Base-by-base conservation (phyloP, 2,888 invertebrate species). In the Phasia obesa region DNA sequence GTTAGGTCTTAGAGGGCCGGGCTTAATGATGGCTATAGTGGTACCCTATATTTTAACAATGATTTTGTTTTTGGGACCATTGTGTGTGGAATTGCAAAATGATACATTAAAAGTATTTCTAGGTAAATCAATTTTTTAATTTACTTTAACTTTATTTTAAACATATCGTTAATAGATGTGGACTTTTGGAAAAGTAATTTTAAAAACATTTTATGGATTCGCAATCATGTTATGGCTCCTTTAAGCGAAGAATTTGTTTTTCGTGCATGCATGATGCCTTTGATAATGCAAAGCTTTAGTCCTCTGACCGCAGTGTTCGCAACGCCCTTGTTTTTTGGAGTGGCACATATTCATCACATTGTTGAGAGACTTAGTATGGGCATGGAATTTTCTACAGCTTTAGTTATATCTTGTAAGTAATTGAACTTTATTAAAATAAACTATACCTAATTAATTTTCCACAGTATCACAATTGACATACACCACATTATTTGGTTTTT, bases 191-290 rank as follows among this genome's bases (percentile, higher is more conserved):
- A 94, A 73, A 93, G 93, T 73, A 95, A 94, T 86, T 92, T 95
- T 81, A 93, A 93, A 86, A 96, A 96, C 87, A 92, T 96, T 70
- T 94, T 96, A 35, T 98, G 97, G 97, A 93, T 97, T 87, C 93
- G 98, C 81, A 97, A 97, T 90, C 96, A 97, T 88, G 91, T 98
- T 31, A 96, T 98, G 87, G 98, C 98, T 0, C 99, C 98, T 0
- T 90, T 98, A 65, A 97, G 98, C 76, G 99, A 99, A 91, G 99
- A 99, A 91, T 97, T 98, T 93, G 97, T 97, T 7, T 99, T 97
- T 92, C 93, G 99, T 85, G 97, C 98, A 0, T 98, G 98, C 89
- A 98, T 99, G 97, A 93, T 98, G 92, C 98, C 98, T 4, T 90
- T 98, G 49, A 92, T 99, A 51, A 91, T 97, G 85, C 97, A 97